Evolutionary conservation across 2,888 invertebrate genomes (phyloP).

Genomic region (Sepiola atlantica): DNA sequence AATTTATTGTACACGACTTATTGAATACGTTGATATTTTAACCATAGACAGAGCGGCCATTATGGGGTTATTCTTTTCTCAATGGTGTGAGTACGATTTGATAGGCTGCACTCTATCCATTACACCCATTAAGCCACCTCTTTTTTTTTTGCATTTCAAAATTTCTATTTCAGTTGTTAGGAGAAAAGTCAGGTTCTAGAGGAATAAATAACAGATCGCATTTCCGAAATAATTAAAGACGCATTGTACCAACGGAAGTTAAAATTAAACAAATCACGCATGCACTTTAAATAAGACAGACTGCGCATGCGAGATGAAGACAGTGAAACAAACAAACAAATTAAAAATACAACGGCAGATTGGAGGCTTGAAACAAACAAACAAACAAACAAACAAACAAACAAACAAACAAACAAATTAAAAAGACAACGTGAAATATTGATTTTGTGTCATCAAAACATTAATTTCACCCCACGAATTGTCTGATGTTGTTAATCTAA

Average conservation of each 20-base stretch:
- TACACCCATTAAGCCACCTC: too few relatives aligned
- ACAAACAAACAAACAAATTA: neutral
- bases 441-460: constrained; percentile 22
- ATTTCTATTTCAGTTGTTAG: too few relatives aligned
- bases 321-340: neutral
- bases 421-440: neutral
- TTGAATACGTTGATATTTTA: too few relatives aligned
- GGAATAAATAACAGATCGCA: neutral
- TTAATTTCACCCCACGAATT: neutral
- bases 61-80: too few relatives aligned
- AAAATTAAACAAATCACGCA: neutral
- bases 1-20: too few relatives aligned
- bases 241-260: neutral
- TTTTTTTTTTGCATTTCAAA: too few relatives aligned
- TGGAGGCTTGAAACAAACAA: neutral
- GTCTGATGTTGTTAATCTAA: neutral
- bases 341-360: too few relatives aligned
- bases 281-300: neutral
- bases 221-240: constrained; percentile 8
- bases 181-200: neutral
- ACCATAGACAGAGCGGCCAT: too few relatives aligned
- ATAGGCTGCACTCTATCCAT: too few relatives aligned
- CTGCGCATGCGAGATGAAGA: neutral
- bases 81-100: too few relatives aligned
- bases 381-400: neutral